Conservation (phyloP, 2,113 vertebrate species). For the Anoplopoma fimbria region DNA sequence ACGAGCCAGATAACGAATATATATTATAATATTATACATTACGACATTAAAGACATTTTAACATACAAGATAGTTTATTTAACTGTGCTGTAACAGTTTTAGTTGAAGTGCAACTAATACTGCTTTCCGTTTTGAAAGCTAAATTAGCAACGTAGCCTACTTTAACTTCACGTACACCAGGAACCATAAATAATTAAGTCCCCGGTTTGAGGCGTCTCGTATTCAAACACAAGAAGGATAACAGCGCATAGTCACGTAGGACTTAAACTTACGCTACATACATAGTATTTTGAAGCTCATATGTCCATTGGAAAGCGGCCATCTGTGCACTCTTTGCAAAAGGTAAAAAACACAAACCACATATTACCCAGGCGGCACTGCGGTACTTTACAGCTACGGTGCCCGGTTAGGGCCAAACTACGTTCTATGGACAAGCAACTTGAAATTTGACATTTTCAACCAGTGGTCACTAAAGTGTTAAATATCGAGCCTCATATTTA, state of each 20-base stretch:
- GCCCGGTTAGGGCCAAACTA: slow-evolving; percentile 25
- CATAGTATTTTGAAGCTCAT: neutral
- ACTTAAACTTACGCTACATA: neutral
- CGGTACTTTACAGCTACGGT: slow-evolving; percentile 52
- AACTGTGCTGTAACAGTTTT: neutral
- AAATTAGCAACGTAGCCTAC: slow-evolving; percentile 66
- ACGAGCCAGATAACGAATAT: neutral
- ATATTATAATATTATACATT: neutral
- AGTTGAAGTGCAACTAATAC: neutral
- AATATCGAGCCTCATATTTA: neutral
- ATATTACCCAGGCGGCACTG: slow-evolving; percentile 63
- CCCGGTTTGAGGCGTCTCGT: neutral
- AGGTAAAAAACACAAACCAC: slow-evolving; percentile 52
- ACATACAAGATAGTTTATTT: neutral
- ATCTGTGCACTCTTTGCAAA: slow-evolving; percentile 18
- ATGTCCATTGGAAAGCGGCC: slow-evolving; percentile 11
- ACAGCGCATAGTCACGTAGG: neutral
- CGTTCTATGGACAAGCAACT: fast-evolving
- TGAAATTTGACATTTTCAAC: neutral
- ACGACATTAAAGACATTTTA: neutral
- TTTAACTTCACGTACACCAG: neutral
- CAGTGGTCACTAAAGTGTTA: neutral
- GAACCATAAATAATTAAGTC: neutral
- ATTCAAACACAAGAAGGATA: neutral
- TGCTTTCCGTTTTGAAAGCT: slow-evolving; percentile 34